Evolutionary conservation across 2,888 invertebrate genomes (phyloP).

Genomic region (Hermaeophaga mercurialis): DNA sequence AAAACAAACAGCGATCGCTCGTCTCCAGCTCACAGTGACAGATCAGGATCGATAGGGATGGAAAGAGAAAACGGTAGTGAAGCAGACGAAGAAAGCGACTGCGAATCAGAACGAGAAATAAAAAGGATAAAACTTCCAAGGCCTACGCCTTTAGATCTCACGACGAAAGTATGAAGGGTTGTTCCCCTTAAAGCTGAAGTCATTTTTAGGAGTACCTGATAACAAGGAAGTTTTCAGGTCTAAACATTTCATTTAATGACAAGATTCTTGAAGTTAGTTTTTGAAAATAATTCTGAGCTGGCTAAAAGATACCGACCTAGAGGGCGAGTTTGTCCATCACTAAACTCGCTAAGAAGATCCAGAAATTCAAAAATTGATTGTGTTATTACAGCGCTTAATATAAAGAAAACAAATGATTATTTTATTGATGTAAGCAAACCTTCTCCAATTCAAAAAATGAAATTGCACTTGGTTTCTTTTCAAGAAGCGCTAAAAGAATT

Average conservation of each 20-base stretch:
- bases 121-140: slow-evolving; percentile 56
- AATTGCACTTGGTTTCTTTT: no score
- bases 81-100: slow-evolving; percentile 62
- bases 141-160: slow-evolving; percentile 66
- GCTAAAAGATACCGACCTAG: no score
- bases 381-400: no score
- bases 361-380: no score
- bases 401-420: no score
- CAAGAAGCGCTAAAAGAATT: no score
- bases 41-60: slow-evolving; percentile 47
- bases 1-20: slow-evolving; percentile 66
- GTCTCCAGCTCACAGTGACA: slow-evolving; percentile 52
- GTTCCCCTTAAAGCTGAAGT: neutral
- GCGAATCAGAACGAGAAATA: slow-evolving; percentile 57
- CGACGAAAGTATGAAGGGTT: slow-evolving; percentile 68
- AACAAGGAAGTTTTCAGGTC: neutral
- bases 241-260: neutral
- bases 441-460: no score
- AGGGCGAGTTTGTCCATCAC: no score
- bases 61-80: slow-evolving; percentile 57
- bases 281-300: no score
- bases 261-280: neutral
- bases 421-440: no score
- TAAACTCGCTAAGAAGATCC: no score
- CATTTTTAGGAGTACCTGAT: slow-evolving; percentile 40